Evolutionary conservation across 2,888 invertebrate species (phyloP), one percentile per base, ranked within the genome.

Genomic region (Polylopha cassiicola): DNA sequence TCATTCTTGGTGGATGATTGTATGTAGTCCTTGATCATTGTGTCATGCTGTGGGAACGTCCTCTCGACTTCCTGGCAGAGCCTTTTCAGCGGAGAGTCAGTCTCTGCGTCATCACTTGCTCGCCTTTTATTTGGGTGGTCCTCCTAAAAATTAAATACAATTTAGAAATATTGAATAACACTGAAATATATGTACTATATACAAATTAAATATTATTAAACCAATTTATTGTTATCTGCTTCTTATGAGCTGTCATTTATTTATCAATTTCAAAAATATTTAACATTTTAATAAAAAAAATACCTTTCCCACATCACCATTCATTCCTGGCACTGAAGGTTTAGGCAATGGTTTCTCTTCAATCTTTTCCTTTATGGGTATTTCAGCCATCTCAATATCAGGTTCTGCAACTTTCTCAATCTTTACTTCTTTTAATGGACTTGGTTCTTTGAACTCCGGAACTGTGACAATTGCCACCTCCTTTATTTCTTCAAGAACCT

Each of bases 21-120:
- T 45, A 91, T 89, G 64, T 88, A 90, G 44, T 91, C 90, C 48
- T 76, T 87, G 37, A 90, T 75, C 72, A 90, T 88, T 37, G 80
- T 77, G 69, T 90, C 88, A 59, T 90, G 87, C 28, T 87, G 81
- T 0, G 82, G 81, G 47, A 86, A 87, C 1, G 81, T 78, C 49
- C 75, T 82, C 45, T 87, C 82, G 9, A 87, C 76, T 66, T 87
- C 87, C 42, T 76, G 77, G 44, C 86, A 84, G 9, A 87, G 73
- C 52, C 76, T 80, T 53, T 87, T 79, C 1, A 85, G 61, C 0
- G 86, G 86, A 5, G 82, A 80, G 47, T 86, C 86, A 1, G 74
- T 72, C 47, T 81, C 82, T n/a, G 69, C 51, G 13, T 85, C 84
- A 50, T 76, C 77, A 43, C 82, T 81, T 6, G 71, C 57, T 17